Base-by-base conservation (phyloP, 2,797 vertebrate species). In the Orestias chungarensis region DNA sequence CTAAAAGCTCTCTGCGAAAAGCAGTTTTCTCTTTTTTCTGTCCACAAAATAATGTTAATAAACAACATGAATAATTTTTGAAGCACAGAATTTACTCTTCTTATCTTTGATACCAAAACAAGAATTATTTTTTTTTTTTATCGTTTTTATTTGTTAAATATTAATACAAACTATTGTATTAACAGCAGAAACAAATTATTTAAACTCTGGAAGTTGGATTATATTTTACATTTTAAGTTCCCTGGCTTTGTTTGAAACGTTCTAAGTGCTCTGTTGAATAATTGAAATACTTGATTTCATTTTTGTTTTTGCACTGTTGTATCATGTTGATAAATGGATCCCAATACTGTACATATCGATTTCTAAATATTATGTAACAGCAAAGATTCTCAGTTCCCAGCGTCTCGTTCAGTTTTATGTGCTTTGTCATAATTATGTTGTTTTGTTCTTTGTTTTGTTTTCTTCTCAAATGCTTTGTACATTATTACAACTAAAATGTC, bases 121-220 rank as follows among this genome's bases (percentile, higher is more conserved):
- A 10, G 40, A 18, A 42, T 55, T 59, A 0, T 40, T 12, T 49
- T 11, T 65, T 44, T 71, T n/a, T 61, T 44, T 33, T 71, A 29
- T 69, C 67, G 10, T 29, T 40, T 68, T n/a, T 55, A 55, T 20
- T 18, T 40, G 42, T 33, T 18, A 72, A 2, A 74, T 15, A 6
- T 57, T 20, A 33, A 57, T 15, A 18, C 33, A 33, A 33, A 6
- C 54, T 57, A 2, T 33, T 59, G 8, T 18, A 23, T 35, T 35
- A 20, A 59, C 55, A 71, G 46, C 61, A 57, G 68, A 18, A 38
- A 75, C 50, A 65, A 23, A 8, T 46, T 75, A 29, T 42, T 18
- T 70, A 62, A 82, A 77, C 82, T 91, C 91, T 92, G 90, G 91
- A 89, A 86, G 68, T 78, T 69, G 64, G 35, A 52, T 67, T 59